A percentile compares a stretch with the other conserved stretches of the same genome.
These are phyloP conservation scores for Etia nguti DNA, from an alignment of 2,113 vertebrate species.

Conservation along the genomic window DNA sequence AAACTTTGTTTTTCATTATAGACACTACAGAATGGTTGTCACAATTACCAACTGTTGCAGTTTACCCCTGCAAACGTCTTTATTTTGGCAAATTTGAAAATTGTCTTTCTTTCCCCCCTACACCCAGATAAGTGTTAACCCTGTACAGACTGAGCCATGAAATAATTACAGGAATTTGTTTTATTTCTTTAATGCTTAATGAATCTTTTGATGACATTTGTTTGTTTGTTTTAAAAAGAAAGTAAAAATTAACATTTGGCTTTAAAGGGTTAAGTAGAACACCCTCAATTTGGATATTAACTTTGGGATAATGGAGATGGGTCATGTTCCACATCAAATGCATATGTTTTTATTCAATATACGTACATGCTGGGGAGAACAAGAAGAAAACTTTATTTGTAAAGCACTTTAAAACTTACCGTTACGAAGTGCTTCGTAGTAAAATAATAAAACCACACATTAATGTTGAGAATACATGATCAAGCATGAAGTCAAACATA, in stretches of 20 bases:
- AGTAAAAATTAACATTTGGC: background rate
- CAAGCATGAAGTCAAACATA: background rate
- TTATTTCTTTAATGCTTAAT: too few relatives aligned
- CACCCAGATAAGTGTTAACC: background rate
- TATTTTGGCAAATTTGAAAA: background rate
- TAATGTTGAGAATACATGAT: background rate
- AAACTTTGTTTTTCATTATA: background rate
- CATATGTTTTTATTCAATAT: background rate
- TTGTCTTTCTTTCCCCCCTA: background rate
- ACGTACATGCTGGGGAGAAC: background rate
- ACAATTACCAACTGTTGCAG: background rate
- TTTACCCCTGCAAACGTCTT: background rate
- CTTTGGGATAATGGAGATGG: background rate
- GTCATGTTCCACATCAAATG: background rate
- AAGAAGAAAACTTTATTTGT: background rate
- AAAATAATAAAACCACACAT: too few relatives aligned
- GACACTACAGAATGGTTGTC: background rate
- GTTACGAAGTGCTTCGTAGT: background rate
- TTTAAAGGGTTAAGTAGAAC: background rate
- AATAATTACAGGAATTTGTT: background rate
- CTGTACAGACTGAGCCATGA: background rate
- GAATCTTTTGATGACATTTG: background rate
- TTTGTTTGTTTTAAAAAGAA: background rate
- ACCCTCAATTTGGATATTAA: background rate
- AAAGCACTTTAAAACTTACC: background rate